phyloP scores from a whole-genome alignment of 2,888 invertebrate genomes.

The Lucinisca nassula region DNA sequence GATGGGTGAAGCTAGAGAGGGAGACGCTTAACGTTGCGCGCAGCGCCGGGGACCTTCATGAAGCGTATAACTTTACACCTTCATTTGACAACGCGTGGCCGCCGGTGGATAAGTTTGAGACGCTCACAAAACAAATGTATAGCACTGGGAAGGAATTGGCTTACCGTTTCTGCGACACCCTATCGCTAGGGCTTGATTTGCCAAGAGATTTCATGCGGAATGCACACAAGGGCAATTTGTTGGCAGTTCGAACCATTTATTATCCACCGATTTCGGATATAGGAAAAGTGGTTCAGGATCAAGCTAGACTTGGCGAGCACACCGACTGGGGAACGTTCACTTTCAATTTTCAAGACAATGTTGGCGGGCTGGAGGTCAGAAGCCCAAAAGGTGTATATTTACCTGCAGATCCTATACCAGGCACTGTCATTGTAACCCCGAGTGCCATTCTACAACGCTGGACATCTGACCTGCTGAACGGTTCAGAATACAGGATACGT shows the following conservation, averaged over 20 bases:
- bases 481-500: constrained; percentile 89
- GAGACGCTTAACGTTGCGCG: not conserved
- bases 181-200: not conserved
- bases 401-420: constrained; percentile 93
- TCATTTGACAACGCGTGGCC: not conserved
- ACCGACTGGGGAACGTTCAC: constrained; percentile 76
- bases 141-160: not conserved
- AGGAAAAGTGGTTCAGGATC: constrained; percentile 15
- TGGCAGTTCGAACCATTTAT: constrained; percentile 27
- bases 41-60: not conserved
- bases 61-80: not conserved
- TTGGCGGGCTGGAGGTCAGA: constrained; percentile 73
- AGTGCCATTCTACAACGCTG: constrained; percentile 93
- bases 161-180: not conserved
- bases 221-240: constrained; percentile 19
- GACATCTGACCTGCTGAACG: constrained; percentile 92
- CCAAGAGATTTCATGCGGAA: constrained; percentile 31
- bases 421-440: constrained; percentile 93
- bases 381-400: constrained; percentile 90
- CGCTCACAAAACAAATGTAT: not conserved
- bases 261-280: constrained; percentile 51
- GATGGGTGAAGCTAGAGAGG: not conserved
- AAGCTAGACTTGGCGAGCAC: constrained; percentile 70
- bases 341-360: constrained; percentile 74
- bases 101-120: not conserved